A percentile compares a stretch with the other conserved stretches of the same genome.
Conservation (phyloP, 2,113 vertebrate species). For the Lasiurus cinereus region DNA sequence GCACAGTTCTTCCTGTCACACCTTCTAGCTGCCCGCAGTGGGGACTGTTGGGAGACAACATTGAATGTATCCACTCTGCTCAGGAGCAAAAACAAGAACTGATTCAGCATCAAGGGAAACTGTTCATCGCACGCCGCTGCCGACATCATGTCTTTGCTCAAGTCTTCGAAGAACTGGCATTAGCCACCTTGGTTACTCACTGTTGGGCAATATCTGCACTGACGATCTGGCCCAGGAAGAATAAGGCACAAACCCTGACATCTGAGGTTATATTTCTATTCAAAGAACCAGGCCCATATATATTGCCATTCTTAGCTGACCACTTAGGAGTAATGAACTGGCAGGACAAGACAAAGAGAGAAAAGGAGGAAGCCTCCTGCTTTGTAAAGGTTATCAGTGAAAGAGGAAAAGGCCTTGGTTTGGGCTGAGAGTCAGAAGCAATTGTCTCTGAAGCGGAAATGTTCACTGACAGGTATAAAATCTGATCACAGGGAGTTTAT, state of each 20-base stretch:
- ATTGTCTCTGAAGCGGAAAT: slow-evolving; percentile 62
- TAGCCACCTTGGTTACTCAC: slow-evolving; percentile 64
- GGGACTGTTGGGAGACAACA: not conserved
- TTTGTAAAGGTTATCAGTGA: slow-evolving; percentile 19
- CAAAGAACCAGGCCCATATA: slow-evolving; percentile 64
- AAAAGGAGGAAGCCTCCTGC: slow-evolving; percentile 8
- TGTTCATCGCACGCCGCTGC: not conserved
- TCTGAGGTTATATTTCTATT: slow-evolving; percentile 62
- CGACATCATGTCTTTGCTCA: not conserved
- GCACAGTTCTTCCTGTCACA: not conserved
- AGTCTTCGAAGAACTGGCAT: slow-evolving; percentile 26
- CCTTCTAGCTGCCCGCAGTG: not conserved
- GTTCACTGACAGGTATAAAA: slow-evolving; percentile 56
- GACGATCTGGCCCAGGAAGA: slow-evolving; percentile 62
- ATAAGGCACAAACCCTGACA: slow-evolving; percentile 58
- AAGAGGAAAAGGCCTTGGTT: not conserved
- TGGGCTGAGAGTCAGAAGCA: slow-evolving; percentile 37
- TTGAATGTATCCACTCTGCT: not conserved
- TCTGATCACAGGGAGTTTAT: slow-evolving; percentile 62
- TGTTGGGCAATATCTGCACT: slow-evolving; percentile 67
- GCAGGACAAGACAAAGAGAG: slow-evolving; percentile 54
- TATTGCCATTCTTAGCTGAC: not conserved
- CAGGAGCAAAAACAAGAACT: not conserved
- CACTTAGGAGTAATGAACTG: slow-evolving; percentile 74
- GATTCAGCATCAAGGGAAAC: not conserved